Evolutionary conservation across 2,888 invertebrate genomes (phyloP), one percentile per base, ranked within the genome.

Genomic region (Taphrorychus bicolor): DNA sequence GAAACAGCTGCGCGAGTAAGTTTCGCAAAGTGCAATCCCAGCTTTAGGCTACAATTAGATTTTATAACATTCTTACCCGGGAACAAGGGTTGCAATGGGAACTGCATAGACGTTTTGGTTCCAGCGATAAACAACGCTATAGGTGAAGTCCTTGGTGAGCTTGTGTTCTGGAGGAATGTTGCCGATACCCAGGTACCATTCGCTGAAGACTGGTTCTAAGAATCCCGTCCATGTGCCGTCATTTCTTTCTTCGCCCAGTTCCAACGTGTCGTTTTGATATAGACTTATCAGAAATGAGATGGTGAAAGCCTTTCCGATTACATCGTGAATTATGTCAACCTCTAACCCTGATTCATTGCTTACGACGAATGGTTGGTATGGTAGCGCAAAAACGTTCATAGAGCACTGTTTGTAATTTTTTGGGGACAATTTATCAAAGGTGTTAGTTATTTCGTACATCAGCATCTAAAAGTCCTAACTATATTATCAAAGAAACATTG

Each of bases 301-400:
- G 23, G 70, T 67, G 11, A 71, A n/a, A 0, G 58, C 22, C 17
- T 52, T 53, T 14, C 65, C 70, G 14, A 69, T 41, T 14, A 67
- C 22, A 60, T 62, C 61, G 9, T 48, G 40, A 5, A 70, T n/a
- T 9, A 70, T 42, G 11, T 70, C 68, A 7, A 58, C 52, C 59
- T 71, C 71, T 1, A 71, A 51, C 21, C 71, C 71, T 24, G 11
- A 18, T 1, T 5, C 17, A 1, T 40, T n/a, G 21, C 16, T 45
- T 9, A 70, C 67, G 3, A 71, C 70, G 48, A 70, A 71, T 11
- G 71, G 71, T 24, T 59, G 52, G 17, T 59, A 63, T 5, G 52
- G 63, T 2, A 63, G 14, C 7, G 71, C 69, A 11, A 53, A 32
- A 2, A 69, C 58, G 1, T 32, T 19, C 5, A 59, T 9, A 2